Evolutionary conservation across 2,113 vertebrate species (phyloP).

Genomic region (Xenus cinereus): DNA sequence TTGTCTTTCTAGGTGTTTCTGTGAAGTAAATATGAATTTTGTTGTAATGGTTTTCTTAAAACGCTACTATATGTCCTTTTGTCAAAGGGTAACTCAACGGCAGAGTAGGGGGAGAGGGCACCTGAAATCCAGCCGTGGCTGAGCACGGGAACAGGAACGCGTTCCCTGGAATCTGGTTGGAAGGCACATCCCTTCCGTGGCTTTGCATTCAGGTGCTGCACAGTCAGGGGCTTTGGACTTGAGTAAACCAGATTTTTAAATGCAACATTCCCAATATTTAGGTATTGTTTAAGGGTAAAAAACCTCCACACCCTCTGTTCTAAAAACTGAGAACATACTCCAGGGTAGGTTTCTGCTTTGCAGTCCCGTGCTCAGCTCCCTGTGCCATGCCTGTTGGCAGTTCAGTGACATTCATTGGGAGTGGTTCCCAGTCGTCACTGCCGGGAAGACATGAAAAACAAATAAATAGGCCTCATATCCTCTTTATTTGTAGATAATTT

Average conservation of each 20-base stretch:
- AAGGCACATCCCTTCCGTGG: fast-evolving
- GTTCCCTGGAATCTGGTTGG: background rate
- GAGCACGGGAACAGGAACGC: background rate
- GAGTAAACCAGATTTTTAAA: background rate
- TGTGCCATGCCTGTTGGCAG: background rate
- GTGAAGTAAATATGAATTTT: background rate
- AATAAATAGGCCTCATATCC: background rate
- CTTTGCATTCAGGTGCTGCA: background rate
- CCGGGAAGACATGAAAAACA: background rate
- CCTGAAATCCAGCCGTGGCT: background rate
- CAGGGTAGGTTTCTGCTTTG: background rate
- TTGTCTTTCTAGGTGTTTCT: background rate
- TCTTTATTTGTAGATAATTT: background rate
- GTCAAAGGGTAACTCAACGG: background rate
- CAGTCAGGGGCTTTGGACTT: background rate
- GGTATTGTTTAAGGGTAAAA: background rate
- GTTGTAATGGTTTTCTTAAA: background rate
- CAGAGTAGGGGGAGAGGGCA: background rate
- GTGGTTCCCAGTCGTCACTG: background rate
- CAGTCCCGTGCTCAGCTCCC: background rate
- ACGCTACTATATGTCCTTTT: background rate
- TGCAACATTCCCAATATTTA: background rate
- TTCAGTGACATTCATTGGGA: background rate
- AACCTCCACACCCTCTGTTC: fast-evolving
- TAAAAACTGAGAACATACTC: background rate